Evolutionary conservation across 2,888 invertebrate species (phyloP).

Genomic region (Oscheius myriophilus): DNA sequence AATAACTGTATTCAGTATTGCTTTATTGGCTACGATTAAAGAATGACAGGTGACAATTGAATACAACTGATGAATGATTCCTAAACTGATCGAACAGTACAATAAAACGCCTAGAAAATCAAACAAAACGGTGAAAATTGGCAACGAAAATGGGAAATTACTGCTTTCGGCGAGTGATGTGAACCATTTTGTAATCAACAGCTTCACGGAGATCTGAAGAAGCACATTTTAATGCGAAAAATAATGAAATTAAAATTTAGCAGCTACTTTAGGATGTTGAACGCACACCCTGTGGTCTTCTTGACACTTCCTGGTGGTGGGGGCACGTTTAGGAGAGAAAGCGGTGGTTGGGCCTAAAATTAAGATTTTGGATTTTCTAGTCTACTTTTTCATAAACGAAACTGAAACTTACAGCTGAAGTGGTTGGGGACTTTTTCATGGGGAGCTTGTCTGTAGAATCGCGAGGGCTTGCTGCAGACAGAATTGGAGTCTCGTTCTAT

Average conservation of each 20-base stretch:
- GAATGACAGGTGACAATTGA: too few relatives aligned
- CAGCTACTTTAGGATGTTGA: not conserved
- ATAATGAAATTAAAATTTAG: not conserved
- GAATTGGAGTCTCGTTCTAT: not conserved
- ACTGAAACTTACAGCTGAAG: too few relatives aligned
- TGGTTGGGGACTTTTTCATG: not conserved
- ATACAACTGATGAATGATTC: too few relatives aligned
- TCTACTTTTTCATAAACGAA: not conserved
- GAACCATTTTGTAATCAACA: not conserved
- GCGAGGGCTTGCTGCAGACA: not conserved
- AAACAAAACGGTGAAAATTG: too few relatives aligned
- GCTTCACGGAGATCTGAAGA: constrained; percentile 10
- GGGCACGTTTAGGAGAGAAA: not conserved
- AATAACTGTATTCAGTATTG: too few relatives aligned
- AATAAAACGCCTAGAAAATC: too few relatives aligned
- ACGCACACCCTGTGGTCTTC: constrained; percentile 23
- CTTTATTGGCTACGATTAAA: too few relatives aligned
- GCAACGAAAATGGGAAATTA: too few relatives aligned
- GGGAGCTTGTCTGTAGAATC: not conserved
- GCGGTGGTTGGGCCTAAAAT: constrained; percentile 5
- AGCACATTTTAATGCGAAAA: not conserved
- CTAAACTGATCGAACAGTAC: too few relatives aligned
- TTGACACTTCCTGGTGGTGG: constrained; percentile 1
- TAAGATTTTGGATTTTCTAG: not conserved
- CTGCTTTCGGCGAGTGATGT: not conserved